Conservation (phyloP, 1,140 invertebrate genomes). For the Zaprionus inermis region DNA sequence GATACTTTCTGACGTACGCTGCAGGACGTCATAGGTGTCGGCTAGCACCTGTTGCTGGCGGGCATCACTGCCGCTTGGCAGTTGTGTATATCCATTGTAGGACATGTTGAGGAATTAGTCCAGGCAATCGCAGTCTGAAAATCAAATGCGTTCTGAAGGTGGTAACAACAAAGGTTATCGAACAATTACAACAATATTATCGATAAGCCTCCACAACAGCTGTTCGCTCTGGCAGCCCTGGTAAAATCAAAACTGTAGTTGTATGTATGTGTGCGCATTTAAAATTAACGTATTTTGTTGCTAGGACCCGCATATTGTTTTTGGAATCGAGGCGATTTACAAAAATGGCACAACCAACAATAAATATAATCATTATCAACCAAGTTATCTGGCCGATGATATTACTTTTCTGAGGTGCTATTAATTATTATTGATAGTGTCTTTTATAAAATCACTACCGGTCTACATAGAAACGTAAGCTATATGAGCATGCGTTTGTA, state of each 20-base stretch:
- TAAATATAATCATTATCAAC: conserved; percentile 63
- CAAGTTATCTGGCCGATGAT: conserved; percentile 57
- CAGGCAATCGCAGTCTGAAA: neutral
- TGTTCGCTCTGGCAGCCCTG: conserved; percentile 19
- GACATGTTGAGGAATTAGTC: conserved; percentile 40
- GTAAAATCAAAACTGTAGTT: neutral
- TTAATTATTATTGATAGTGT: conserved; percentile 79
- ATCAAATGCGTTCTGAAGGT: neutral
- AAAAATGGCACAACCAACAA: conserved; percentile 63
- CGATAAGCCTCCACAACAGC: conserved; percentile 22
- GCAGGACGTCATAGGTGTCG: conserved; percentile 66
- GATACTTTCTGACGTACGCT: conserved; percentile 62
- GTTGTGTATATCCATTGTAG: conserved; percentile 59
- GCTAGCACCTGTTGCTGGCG: conserved; percentile 61
- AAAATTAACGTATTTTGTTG: conserved; percentile 48
- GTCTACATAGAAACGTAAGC: conserved; percentile 8
- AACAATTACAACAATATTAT: neutral
- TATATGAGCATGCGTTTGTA: neutral
- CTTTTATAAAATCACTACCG: conserved; percentile 29
- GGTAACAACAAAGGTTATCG: neutral
- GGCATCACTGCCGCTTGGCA: conserved; percentile 60
- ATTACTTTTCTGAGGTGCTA: conserved; percentile 68
- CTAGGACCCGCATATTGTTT: conserved; percentile 33
- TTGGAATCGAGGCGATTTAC: conserved; percentile 51
- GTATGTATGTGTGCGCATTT: conserved; percentile 8